phyloP scores from a whole-genome alignment of 1,140 invertebrate species.

The Drosophila pseudoananassae region DNA sequence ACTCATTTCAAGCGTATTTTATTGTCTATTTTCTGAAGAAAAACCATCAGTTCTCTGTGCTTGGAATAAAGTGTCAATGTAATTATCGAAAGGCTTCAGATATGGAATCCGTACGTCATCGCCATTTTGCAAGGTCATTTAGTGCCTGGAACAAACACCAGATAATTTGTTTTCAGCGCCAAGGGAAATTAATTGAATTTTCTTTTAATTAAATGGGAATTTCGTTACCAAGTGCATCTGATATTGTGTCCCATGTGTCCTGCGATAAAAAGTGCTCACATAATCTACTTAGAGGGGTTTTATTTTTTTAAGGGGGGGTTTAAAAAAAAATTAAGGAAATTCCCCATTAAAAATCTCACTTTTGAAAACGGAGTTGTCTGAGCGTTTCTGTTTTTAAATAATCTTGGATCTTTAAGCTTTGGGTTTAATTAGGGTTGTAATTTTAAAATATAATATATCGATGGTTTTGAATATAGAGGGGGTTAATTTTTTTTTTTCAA shows the following conservation, averaged over 20 bases:
- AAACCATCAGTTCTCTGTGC: not conserved
- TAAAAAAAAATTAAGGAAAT: too few species aligned
- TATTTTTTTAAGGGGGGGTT: not conserved
- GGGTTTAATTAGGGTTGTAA: too few species aligned
- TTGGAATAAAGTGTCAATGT: conserved; percentile 3
- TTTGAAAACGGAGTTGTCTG: too few species aligned
- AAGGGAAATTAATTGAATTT: conserved; percentile 19
- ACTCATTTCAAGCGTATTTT: not conserved
- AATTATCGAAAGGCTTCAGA: conserved; percentile 2
- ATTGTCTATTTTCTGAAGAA: not conserved
- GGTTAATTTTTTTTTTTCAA: too few species aligned
- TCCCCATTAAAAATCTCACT: too few species aligned
- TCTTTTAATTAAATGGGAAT: conserved; percentile 9
- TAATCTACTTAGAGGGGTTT: not conserved
- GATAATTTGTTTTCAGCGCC: conserved; percentile 1
- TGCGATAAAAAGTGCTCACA: not conserved
- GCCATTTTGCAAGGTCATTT: conserved; percentile 16
- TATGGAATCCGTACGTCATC: conserved; percentile 10
- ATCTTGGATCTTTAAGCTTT: too few species aligned
- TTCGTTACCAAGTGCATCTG: not conserved
- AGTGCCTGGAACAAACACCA: not conserved
- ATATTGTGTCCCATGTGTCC: not conserved
- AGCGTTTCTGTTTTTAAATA: too few species aligned
- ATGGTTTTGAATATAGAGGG: too few species aligned
- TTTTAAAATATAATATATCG: too few species aligned